These are phyloP conservation scores for Monochamus saltuarius DNA, from an alignment of 1,140 invertebrate species.

Conservation along the genomic window DNA sequence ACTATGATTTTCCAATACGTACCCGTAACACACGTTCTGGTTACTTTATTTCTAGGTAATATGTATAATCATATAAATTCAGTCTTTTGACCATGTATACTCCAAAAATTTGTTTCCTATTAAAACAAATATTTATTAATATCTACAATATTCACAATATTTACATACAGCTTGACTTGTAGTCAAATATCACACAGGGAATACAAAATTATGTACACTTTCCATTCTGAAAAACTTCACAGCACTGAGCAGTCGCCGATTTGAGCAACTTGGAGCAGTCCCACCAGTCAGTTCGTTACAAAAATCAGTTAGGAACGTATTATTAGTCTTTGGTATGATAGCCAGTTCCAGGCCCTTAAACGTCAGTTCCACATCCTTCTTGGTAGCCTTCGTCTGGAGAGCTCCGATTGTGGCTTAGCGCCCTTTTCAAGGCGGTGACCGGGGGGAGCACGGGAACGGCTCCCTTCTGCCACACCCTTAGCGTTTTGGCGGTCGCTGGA, in stretches of 20 bases:
- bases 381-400: slow-evolving; percentile 89
- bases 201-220: slow-evolving; percentile 24
- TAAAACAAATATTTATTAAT: too few relatives aligned
- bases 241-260: slow-evolving; percentile 26
- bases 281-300: slow-evolving; percentile 10
- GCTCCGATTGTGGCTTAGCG: slow-evolving; percentile 74
- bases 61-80: slow-evolving; percentile 15
- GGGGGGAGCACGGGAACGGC: slow-evolving; percentile 78
- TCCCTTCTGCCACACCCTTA: slow-evolving; percentile 81
- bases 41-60: too few relatives aligned
- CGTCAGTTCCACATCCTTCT: slow-evolving; percentile 88
- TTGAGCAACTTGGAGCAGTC: slow-evolving; percentile 14
- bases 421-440: slow-evolving; percentile 76
- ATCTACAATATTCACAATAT: slow-evolving; percentile 27
- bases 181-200: slow-evolving; percentile 35
- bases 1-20: neutral
- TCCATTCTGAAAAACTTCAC: slow-evolving; percentile 28
- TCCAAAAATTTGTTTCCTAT: slow-evolving; percentile 24
- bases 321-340: slow-evolving; percentile 40
- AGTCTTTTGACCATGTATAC: slow-evolving; percentile 45
- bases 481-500: slow-evolving; percentile 68
- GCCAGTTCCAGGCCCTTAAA: slow-evolving; percentile 57
- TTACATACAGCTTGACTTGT: slow-evolving; percentile 25
- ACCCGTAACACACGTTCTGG: neutral
- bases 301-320: slow-evolving; percentile 35